Evolutionary conservation across 2,888 invertebrate genomes (phyloP).

Genomic region (Drosophila flavopinicola): DNA sequence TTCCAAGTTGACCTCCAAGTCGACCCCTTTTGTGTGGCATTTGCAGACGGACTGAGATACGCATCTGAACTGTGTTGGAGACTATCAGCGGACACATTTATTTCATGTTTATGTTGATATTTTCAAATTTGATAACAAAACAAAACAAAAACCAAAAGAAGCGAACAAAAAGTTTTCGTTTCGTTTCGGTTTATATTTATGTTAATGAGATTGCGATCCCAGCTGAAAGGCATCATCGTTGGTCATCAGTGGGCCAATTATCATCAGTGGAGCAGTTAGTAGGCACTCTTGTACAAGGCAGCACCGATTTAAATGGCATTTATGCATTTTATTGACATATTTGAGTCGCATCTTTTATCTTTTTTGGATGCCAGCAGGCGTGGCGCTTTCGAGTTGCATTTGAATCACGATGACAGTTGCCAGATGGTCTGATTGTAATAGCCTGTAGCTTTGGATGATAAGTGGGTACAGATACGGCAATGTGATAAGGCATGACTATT

Average conservation of each 20-base stretch:
- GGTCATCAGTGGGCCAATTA: constrained; percentile 64
- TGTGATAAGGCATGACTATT: constrained; percentile 32
- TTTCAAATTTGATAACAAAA: constrained; percentile 75
- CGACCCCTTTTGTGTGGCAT: constrained; percentile 73
- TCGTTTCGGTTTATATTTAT: constrained; percentile 70
- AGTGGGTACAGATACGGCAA: constrained; percentile 35
- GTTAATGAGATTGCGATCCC: constrained; percentile 50
- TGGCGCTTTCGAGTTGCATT: constrained; percentile 44
- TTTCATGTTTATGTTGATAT: constrained; percentile 82
- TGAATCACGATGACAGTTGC: constrained; percentile 48
- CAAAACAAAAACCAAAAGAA: too few species aligned
- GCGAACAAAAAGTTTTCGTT: constrained; percentile 38
- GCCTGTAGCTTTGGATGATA: constrained; percentile 35
- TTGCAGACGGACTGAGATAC: constrained; percentile 54
- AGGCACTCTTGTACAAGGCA: constrained; percentile 38
- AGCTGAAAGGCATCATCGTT: constrained; percentile 34
- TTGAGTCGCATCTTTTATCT: constrained; percentile 58
- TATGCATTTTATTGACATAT: constrained; percentile 77
- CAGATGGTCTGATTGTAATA: constrained; percentile 25
- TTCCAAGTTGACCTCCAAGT: constrained; percentile 61
- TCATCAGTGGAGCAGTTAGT: constrained; percentile 67
- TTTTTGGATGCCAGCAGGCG: constrained; percentile 29
- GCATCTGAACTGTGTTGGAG: constrained; percentile 76
- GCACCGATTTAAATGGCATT: constrained; percentile 55
- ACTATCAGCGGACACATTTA: constrained; percentile 80